These are phyloP conservation scores for Drosophila lacteicornis DNA, from an alignment of 1,140 invertebrate species.

Conservation along the genomic window DNA sequence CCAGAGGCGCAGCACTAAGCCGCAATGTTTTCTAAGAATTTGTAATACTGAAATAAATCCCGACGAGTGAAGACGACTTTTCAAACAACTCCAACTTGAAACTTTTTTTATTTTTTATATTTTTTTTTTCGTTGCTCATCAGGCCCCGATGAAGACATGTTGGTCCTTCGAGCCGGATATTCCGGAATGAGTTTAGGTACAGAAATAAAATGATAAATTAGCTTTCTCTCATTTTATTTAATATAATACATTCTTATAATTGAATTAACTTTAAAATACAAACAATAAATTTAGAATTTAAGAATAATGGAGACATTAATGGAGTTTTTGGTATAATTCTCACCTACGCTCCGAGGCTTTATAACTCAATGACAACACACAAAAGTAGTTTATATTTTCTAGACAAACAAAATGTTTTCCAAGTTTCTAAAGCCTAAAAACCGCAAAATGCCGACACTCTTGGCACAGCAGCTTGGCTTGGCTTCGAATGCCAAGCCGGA, in stretches of 20 bases:
- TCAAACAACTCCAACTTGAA: too few species aligned
- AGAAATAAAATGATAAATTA: neutral
- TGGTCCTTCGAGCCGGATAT: too few species aligned
- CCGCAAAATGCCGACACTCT: neutral
- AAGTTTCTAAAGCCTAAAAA: neutral
- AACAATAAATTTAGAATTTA: neutral
- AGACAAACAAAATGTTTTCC: constrained; percentile 5
- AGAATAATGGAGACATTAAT: too few species aligned
- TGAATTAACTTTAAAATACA: neutral
- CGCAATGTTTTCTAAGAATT: too few species aligned
- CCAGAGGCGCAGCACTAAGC: too few species aligned
- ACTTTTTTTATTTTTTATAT: too few species aligned
- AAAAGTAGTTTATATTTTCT: neutral
- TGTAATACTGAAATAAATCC: too few species aligned
- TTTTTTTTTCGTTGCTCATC: too few species aligned
- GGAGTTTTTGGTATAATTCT: too few species aligned
- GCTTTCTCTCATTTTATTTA: neutral
- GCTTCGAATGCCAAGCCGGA: neutral
- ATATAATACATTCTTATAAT: neutral
- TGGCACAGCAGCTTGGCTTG: constrained; percentile 1
- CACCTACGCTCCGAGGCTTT: neutral
- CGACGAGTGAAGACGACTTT: too few species aligned
- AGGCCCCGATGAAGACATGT: too few species aligned
- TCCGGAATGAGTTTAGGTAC: too few species aligned
- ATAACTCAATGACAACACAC: neutral